A percentile compares a stretch with the other conserved stretches of the same genome.
phyloP scores from a whole-genome alignment of 2,113 vertebrate species.

The Salvelinus sp. region DNA sequence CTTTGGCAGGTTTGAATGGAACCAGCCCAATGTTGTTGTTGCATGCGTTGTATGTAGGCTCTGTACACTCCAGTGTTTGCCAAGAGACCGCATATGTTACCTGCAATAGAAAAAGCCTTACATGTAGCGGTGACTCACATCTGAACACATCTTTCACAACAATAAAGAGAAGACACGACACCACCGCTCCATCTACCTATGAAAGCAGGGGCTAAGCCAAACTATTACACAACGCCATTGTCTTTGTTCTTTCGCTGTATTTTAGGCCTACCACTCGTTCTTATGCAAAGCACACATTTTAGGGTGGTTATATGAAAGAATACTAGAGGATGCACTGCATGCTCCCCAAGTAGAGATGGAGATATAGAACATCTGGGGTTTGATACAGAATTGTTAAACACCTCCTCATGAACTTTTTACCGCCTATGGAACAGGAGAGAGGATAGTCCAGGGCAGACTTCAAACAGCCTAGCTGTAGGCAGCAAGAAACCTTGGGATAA shows the following conservation, averaged over 20 bases:
- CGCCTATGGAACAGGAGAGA: slow-evolving; percentile 49
- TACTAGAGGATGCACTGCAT: slow-evolving; percentile 13
- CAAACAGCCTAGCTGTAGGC: slow-evolving; percentile 63
- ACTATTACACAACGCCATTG: slow-evolving; percentile 11
- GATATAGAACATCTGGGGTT: slow-evolving; percentile 34
- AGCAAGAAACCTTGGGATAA: slow-evolving; percentile 56
- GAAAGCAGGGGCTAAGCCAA: slow-evolving; percentile 7
- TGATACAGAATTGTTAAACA: slow-evolving; percentile 65
- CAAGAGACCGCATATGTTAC: too few relatives aligned
- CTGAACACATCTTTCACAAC: too few relatives aligned
- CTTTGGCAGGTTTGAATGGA: too few relatives aligned
- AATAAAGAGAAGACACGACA: too few relatives aligned
- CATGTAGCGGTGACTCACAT: too few relatives aligned
- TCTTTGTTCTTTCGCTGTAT: slow-evolving; percentile 1
- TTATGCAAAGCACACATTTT: slow-evolving; percentile 13
- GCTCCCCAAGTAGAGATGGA: slow-evolving; percentile 24
- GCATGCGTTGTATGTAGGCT: too few relatives aligned
- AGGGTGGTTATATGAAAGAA: slow-evolving; percentile 25
- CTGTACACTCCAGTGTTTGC: too few relatives aligned
- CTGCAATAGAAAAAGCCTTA: too few relatives aligned
- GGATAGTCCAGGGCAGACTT: slow-evolving; percentile 59
- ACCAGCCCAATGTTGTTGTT: too few relatives aligned
- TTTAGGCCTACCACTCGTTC: neutral
- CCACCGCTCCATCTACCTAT: neutral
- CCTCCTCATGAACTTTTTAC: slow-evolving; percentile 56